A percentile compares a stretch with the other conserved stretches of the same genome.
Evolutionary conservation across 92 coral and sea anemone species (phyloP).

Genomic region (Epizoanthus scotinus): DNA sequence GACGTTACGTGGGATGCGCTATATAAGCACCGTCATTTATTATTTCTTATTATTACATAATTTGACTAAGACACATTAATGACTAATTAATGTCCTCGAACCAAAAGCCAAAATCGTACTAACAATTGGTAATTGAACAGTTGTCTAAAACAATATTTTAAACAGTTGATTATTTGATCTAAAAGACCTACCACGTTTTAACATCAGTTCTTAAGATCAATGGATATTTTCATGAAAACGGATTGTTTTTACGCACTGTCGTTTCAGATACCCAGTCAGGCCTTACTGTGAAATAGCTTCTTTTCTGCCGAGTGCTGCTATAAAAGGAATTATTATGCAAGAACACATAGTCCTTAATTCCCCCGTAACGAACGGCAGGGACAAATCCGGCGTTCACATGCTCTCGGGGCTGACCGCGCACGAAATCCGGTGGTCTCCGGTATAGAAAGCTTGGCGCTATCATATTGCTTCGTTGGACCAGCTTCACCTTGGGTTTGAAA

Average conservation of each 20-base stretch:
- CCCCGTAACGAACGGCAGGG: constrained; percentile 77
- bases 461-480: constrained; percentile 68
- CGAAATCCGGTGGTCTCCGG: constrained; percentile 72
- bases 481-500: constrained; percentile 83
- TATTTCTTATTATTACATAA: too few relatives aligned
- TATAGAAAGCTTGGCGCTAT: constrained; percentile 91
- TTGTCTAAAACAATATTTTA: too few relatives aligned
- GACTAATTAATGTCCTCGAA: too few relatives aligned
- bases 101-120: too few relatives aligned
- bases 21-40: too few relatives aligned
- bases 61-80: too few relatives aligned
- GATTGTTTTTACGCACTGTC: constrained; percentile 81
- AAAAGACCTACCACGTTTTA: too few relatives aligned
- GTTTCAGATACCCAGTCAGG: constrained; percentile 96
- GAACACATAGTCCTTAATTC: constrained; percentile 67
- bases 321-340: constrained; percentile 84
- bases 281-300: constrained; percentile 79
- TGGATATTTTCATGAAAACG: constrained; percentile 57
- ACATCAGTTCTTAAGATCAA: too few relatives aligned
- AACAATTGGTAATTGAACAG: too few relatives aligned
- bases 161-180: too few relatives aligned
- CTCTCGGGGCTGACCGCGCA: constrained; percentile 69
- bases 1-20: too few relatives aligned
- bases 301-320: constrained; percentile 39
- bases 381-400: constrained; percentile 79